phyloP scores from a whole-genome alignment of 2,797 vertebrate species.

The Zalophus californianus region DNA sequence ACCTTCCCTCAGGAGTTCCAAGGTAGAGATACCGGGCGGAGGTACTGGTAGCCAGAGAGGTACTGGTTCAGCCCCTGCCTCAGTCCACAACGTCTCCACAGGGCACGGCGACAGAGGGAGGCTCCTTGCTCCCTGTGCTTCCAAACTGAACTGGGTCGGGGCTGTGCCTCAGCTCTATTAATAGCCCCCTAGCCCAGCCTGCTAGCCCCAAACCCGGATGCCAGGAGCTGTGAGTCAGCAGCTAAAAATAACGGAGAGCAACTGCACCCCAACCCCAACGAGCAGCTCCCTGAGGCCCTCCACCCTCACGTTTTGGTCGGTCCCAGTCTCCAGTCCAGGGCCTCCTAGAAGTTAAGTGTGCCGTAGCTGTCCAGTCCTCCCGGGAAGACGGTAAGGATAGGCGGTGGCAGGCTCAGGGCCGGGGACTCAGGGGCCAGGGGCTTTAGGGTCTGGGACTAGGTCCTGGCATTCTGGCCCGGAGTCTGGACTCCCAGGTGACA shows the following conservation, averaged over 20 bases:
- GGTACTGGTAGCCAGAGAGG: constrained; percentile 31
- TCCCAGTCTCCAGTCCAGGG: background rate
- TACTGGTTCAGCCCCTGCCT: background rate
- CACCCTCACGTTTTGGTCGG: constrained; percentile 45
- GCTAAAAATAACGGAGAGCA: constrained; percentile 80
- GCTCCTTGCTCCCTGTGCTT: constrained; percentile 59
- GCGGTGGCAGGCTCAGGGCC: background rate
- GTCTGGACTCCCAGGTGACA: background rate
- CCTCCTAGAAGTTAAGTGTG: background rate
- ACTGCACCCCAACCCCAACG: constrained; percentile 69
- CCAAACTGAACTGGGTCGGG: constrained; percentile 73
- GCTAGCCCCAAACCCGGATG: constrained; percentile 79
- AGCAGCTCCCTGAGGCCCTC: constrained; percentile 58
- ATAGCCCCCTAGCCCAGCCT: constrained; percentile 79
- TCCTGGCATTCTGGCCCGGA: background rate
- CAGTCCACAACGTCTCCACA: constrained; percentile 22
- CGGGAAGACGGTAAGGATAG: constrained; percentile 19
- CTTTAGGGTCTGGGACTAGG: background rate
- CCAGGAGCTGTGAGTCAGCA: constrained; percentile 80
- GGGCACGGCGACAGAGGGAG: background rate
- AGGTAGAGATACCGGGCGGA: constrained; percentile 19
- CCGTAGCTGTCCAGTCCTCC: background rate
- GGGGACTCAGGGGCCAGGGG: background rate
- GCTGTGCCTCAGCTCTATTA: constrained; percentile 78
- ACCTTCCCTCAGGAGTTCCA: constrained; percentile 40